Conservation (phyloP, 2,797 vertebrate species). For the Xyrichtys novacula region DNA sequence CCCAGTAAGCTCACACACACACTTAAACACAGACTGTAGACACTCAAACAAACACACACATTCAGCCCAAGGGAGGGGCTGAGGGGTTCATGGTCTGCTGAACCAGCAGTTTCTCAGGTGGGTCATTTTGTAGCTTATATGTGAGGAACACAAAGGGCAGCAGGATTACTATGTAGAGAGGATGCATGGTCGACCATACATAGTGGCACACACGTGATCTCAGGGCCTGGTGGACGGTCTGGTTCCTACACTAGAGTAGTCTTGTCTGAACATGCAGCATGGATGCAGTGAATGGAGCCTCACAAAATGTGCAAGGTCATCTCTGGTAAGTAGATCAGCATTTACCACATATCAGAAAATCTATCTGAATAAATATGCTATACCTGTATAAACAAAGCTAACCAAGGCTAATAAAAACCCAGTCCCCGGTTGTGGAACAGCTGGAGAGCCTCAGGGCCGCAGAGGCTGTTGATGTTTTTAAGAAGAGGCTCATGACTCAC, state of each 20-base stretch:
- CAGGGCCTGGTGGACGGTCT: constrained; percentile 33
- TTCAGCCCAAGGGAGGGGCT: constrained; percentile 60
- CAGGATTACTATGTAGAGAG: constrained; percentile 64
- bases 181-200: constrained; percentile 63
- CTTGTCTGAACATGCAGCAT: constrained; percentile 31
- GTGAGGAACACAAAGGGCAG: constrained; percentile 75
- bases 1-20: constrained; percentile 50
- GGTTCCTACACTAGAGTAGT: constrained; percentile 26
- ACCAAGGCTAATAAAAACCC: not conserved
- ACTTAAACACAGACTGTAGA: constrained; percentile 54
- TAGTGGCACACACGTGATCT: constrained; percentile 35
- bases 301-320: constrained; percentile 4
- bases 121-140: constrained; percentile 75
- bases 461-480: no score
- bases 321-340: constrained; percentile 45
- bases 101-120: constrained; percentile 71
- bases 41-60: constrained; percentile 56
- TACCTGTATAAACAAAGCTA: not conserved
- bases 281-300: constrained; percentile 24
- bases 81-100: constrained; percentile 59
- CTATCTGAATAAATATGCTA: not conserved
- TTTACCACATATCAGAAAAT: constrained; percentile 6
- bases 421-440: no score
- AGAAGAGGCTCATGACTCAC: no score
- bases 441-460: no score